Conservation (phyloP, 2,113 vertebrate species). For the Todiramphus saurophagus region DNA sequence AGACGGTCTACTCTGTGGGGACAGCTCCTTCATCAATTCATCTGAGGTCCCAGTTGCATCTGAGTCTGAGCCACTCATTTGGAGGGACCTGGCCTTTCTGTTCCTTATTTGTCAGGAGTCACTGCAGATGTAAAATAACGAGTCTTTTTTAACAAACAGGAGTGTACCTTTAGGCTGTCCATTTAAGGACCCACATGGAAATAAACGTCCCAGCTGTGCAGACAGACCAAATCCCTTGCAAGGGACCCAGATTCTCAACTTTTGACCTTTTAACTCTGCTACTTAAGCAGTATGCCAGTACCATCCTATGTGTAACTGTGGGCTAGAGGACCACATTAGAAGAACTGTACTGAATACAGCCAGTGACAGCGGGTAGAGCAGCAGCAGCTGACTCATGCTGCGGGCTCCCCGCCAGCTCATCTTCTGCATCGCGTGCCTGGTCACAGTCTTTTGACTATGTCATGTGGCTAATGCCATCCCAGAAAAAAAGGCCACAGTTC, state of each 20-base stretch:
- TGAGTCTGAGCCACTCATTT: background rate
- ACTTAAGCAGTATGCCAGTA: background rate
- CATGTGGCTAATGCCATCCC: background rate
- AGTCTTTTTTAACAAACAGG: background rate
- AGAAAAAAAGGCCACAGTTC: background rate
- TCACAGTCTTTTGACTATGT: background rate
- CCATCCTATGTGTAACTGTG: background rate
- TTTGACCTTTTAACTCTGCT: background rate
- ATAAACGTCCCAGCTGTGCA: background rate
- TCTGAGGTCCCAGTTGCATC: background rate
- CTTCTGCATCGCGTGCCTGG: background rate
- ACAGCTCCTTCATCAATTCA: background rate
- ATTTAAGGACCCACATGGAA: background rate
- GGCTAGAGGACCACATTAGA: background rate
- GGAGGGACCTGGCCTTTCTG: background rate
- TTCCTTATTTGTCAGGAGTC: background rate
- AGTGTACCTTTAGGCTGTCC: background rate
- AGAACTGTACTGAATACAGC: background rate
- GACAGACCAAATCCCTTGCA: background rate
- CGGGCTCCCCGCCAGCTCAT: fast-evolving
- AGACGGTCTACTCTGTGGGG: background rate
- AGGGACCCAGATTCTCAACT: background rate
- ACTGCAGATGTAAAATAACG: background rate
- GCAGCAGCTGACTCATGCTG: background rate
- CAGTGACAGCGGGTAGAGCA: background rate